phyloP scores from a whole-genome alignment of 2,888 invertebrate species.

The Drosophila mayaguana region DNA sequence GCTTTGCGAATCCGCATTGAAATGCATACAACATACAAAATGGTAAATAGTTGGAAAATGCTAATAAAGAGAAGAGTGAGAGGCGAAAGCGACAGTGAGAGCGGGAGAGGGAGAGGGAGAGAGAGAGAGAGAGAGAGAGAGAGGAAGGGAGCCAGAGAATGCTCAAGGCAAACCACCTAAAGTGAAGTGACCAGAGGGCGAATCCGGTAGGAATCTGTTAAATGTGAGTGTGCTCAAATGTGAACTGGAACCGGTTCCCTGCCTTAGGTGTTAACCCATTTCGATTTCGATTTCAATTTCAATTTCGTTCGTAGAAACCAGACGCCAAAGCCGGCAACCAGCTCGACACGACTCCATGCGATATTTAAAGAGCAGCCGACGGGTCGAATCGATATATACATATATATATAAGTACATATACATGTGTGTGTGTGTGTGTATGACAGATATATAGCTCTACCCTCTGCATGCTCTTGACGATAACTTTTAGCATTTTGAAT shows the following conservation, averaged over 20 bases:
- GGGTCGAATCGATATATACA: slow-evolving; percentile 19
- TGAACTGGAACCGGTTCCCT: slow-evolving; percentile 64
- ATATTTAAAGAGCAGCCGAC: slow-evolving; percentile 50
- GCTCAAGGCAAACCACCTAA: slow-evolving; percentile 76
- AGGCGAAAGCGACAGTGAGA: slow-evolving; percentile 7
- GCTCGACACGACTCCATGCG: slow-evolving; percentile 41
- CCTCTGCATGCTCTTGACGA: slow-evolving; percentile 68
- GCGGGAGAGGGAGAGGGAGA: slow-evolving; percentile 9
- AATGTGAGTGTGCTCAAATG: slow-evolving; percentile 14
- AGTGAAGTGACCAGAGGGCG: slow-evolving; percentile 45
- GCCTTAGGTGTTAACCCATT: slow-evolving; percentile 80
- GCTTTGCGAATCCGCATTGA: slow-evolving; percentile 81
- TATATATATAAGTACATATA: background rate
- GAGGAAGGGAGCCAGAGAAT: slow-evolving; percentile 22
- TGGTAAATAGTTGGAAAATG: slow-evolving; percentile 5
- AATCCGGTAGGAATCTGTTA: slow-evolving; percentile 59
- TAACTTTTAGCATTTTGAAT: slow-evolving; percentile 80
- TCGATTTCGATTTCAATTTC: slow-evolving; percentile 58
- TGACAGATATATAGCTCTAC: slow-evolving; percentile 1
- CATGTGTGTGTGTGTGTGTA: background rate
- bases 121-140: background rate
- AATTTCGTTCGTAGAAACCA: slow-evolving; percentile 40
- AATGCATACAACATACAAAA: slow-evolving; percentile 50
- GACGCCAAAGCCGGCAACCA: slow-evolving; percentile 31
- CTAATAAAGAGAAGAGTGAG: slow-evolving; percentile 5